phyloP scores from a whole-genome alignment of 1,140 invertebrate genomes.

The Hormaphis cornu region DNA sequence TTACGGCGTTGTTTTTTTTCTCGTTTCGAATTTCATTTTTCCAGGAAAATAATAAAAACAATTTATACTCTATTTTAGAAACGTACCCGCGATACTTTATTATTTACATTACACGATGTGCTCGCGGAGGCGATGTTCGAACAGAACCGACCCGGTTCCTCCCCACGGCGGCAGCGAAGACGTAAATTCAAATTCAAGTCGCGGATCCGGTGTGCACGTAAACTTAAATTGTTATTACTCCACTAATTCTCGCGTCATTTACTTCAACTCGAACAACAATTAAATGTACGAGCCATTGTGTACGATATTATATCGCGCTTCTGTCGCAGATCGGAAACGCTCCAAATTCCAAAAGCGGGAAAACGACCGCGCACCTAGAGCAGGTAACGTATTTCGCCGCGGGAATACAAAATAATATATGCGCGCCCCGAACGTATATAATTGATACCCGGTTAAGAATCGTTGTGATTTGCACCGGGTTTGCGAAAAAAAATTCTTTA shows the following conservation, averaged over 20 bases:
- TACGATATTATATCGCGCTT: background rate
- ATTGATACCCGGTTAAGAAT: too few relatives aligned
- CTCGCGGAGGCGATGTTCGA: background rate
- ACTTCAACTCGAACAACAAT: background rate
- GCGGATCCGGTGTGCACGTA: background rate
- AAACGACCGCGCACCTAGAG: background rate
- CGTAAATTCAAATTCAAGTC: background rate
- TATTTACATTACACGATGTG: too few relatives aligned
- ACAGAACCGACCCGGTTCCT: background rate
- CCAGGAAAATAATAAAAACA: too few relatives aligned
- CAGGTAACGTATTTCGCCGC: background rate
- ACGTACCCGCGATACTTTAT: background rate
- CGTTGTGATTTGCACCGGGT: too few relatives aligned
- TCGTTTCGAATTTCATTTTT: too few relatives aligned
- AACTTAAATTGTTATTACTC: background rate
- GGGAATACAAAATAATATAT: too few relatives aligned
- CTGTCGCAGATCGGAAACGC: background rate
- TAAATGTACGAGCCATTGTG: too few relatives aligned
- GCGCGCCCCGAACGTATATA: too few relatives aligned
- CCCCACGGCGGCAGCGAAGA: background rate
- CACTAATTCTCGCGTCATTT: background rate
- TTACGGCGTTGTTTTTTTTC: too few relatives aligned
- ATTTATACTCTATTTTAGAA: background rate
- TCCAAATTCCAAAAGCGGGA: background rate
- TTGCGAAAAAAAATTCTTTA: too few relatives aligned